These are phyloP conservation scores for Aplochiton taeniatus DNA, from an alignment of 2,797 vertebrate species.

Conservation along the genomic window DNA sequence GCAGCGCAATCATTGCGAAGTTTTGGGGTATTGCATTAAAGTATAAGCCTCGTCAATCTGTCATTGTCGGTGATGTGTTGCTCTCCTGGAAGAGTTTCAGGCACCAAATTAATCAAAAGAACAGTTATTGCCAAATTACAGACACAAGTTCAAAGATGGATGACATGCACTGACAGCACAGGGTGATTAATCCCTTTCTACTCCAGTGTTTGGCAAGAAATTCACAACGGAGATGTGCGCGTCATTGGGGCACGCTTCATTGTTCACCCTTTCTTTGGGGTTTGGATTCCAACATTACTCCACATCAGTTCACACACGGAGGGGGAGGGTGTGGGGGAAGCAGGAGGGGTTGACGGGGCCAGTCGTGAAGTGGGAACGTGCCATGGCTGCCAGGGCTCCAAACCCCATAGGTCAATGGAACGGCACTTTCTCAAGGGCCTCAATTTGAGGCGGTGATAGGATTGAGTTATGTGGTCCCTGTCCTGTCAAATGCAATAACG, in stretches of 20 bases:
- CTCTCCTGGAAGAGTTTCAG: constrained; percentile 63
- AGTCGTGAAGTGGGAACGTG: constrained; percentile 16
- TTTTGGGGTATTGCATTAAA: constrained; percentile 56
- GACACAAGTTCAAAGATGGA: constrained; percentile 73
- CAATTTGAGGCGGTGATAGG: constrained; percentile 62
- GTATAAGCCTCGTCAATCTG: constrained; percentile 67
- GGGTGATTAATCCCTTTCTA: constrained; percentile 65
- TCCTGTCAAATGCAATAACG: constrained; percentile 74
- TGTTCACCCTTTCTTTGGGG: constrained; percentile 13
- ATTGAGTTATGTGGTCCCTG: constrained; percentile 71
- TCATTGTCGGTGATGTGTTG: constrained; percentile 65
- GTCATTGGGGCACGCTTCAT: constrained; percentile 23
- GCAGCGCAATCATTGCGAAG: constrained; percentile 58
- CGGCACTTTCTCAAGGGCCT: constrained; percentile 50
- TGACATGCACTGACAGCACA: constrained; percentile 60
- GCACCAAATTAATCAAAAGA: constrained; percentile 76
- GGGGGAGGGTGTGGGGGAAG: not conserved
- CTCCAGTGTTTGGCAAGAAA: constrained; percentile 63
- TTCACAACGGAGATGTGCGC: constrained; percentile 29
- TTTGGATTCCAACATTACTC: constrained; percentile 28
- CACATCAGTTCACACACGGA: constrained; percentile 8
- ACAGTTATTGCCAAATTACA: constrained; percentile 73
- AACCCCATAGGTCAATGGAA: constrained; percentile 48
- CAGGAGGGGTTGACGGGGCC: not conserved
- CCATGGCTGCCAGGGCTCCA: constrained; percentile 43